A percentile compares a stretch with the other conserved stretches of the same genome.
These are phyloP conservation scores for Epinotia ramella DNA, from an alignment of 2,888 invertebrate species.

Conservation along the genomic window DNA sequence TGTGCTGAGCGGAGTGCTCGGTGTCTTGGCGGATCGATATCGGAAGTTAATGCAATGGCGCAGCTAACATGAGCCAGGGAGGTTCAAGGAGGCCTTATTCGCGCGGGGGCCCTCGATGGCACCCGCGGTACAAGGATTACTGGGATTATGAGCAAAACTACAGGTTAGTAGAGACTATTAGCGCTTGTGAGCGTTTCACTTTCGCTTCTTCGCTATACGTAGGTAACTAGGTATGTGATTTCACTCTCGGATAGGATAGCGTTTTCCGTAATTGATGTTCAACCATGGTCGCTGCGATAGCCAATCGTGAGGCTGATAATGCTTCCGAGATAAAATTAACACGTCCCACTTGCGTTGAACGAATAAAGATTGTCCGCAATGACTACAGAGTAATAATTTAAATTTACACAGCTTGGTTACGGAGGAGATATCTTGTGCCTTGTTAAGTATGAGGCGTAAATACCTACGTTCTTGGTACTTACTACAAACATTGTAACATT, in stretches of 20 bases:
- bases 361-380: conserved; percentile 1
- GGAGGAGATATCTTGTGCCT: background rate
- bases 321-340: conserved; percentile 38
- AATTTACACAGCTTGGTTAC: background rate
- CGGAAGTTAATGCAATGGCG: conserved; percentile 63
- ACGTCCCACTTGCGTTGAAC: conserved; percentile 8
- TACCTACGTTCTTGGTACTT: background rate
- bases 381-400: background rate
- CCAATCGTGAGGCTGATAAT: conserved; percentile 35
- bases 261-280: conserved; percentile 23
- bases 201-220: conserved; percentile 41
- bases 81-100: conserved; percentile 80
- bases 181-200: conserved; percentile 15
- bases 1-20: conserved; percentile 55
- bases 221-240: conserved; percentile 37
- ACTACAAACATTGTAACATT: background rate
- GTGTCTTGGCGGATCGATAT: conserved; percentile 72
- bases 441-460: background rate
- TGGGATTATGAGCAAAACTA: conserved; percentile 83
- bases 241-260: conserved; percentile 37
- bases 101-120: conserved; percentile 81
- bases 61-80: conserved; percentile 78
- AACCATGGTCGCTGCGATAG: conserved; percentile 36
- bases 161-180: conserved; percentile 59
- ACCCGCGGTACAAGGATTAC: conserved; percentile 82